Evolutionary conservation across 2,888 invertebrate genomes (phyloP), one percentile per base, ranked within the genome.

Genomic region (Rhogogaster chlorosoma): DNA sequence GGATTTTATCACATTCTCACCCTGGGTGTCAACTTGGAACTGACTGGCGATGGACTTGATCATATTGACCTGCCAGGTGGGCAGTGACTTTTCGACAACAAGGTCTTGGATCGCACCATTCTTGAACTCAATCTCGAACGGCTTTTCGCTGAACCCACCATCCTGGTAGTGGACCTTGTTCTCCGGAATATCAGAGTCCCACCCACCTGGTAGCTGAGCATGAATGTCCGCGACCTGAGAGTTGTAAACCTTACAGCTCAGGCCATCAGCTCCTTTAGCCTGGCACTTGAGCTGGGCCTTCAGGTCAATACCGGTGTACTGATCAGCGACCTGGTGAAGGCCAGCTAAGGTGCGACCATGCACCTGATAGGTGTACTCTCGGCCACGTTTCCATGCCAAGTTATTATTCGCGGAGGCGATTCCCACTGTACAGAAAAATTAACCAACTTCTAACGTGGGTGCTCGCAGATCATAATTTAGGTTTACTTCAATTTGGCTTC

Each of bases 361-460:
- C 32, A 91, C 86, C 64, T 90, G 85, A 87, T 91, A 92, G 9
- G 87, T 85, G 85, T 89, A 92, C 73, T 90, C 89, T 6, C 88
- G 88, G 2, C 91, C 91, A 78, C 88, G 71, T 42, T 88, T 88
- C 92, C 92, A 92, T 18, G 87, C 87, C 7, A 89, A 26, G 36
- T 83, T 57, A 22, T 80, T 57, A 1, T 4, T 67, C 3, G 83
- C 83, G 83, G 67, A 64, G 18, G 83, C 83, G 67, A 70, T 83
- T 83, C 83, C 83, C 61, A 83, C 83, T 83, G 67, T 1, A 22
- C 15, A 38, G 22, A 36, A 29, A 26, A 0, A n/a, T 61, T 3
- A 22, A 7, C 57, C 0, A 57, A 18, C 4, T 26, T 9, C 22
- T 4, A 70, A 70, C 70, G 18, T 29, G 6, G 9, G n/a, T 29